Base-by-base conservation (phyloP, 2,888 invertebrate genomes). In the Amblyjoppa fuscipennis region DNA sequence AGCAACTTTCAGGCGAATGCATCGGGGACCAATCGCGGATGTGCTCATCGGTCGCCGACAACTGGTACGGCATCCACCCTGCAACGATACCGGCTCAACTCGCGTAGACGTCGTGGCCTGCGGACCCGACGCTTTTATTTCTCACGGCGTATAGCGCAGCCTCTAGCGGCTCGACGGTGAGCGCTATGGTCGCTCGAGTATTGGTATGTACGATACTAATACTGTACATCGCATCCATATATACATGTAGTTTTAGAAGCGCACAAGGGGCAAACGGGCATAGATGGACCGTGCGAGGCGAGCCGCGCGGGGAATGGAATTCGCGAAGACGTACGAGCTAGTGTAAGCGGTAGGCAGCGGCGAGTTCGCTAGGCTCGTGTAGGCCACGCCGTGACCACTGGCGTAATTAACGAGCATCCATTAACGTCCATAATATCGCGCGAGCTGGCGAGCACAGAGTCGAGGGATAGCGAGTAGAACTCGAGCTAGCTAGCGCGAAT, bases 361-460 rank as follows among this genome's bases (percentile, higher is more conserved):
- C 80, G 45, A 80, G 76, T 73, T 81, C 73, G 81, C 81, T 81
- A 78, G 78, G 81, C 83, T 79, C 76, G 84, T 81, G 71, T 73
- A 86, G 82, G 84, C 85, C 84, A 85, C 85, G 81, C 87, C 87
- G 85, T 87, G 87, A 87, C 88, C 86, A 83, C 81, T 79, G 68
- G 68, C 75, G 87, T 87, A 89, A 89, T 88, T 89, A 89, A 89
- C 88, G 86, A 87, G 85, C 81, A 71, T 83, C 88, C 88, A 89
- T 89, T 89, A 87, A 83, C 81, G 85, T 87, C 86, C 84, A 83
- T 89, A 89, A 89, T 87, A 89, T 89, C 87, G 85, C 87, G 84
- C 81, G 85, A 69, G 81, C 85, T 77, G 53, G 81, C 77, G 71
- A 82, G 74, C 64, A 49, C 64, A 64, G 64, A 82, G 56, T 85